Conservation (phyloP, 1,140 invertebrate genomes). For the Drosophila teissieri region DNA sequence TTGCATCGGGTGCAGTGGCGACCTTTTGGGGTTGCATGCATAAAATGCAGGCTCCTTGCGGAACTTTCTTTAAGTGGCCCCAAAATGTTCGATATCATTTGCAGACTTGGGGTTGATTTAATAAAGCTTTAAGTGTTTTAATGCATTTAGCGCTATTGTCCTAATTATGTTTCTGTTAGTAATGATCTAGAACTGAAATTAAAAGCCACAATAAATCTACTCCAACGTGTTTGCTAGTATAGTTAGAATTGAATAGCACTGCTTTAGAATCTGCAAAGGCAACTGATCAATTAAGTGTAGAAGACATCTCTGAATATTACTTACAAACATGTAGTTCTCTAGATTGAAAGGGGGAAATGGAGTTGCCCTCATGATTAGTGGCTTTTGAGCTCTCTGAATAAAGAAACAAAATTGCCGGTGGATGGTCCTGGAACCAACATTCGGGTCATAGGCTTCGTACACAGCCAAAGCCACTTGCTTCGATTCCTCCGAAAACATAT, state of each 20-base stretch:
- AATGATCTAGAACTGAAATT: neutral
- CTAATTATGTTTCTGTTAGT: neutral
- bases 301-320: neutral
- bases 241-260: slow-evolving; percentile 61
- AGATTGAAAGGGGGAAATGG: slow-evolving; percentile 56
- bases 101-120: neutral
- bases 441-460: slow-evolving; percentile 44
- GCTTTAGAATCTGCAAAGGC: slow-evolving; percentile 47
- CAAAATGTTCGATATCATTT: slow-evolving; percentile 12
- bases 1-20: slow-evolving; percentile 20
- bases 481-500: slow-evolving; percentile 51
- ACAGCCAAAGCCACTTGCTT: slow-evolving; percentile 41
- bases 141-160: neutral
- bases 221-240: slow-evolving; percentile 52
- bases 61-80: slow-evolving; percentile 60
- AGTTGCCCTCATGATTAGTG: slow-evolving; percentile 21
- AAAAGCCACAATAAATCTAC: slow-evolving; percentile 2
- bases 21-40: slow-evolving; percentile 73
- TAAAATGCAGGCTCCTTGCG: slow-evolving; percentile 57
- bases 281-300: neutral
- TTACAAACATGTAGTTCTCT: slow-evolving; percentile 50
- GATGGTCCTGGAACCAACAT: neutral
- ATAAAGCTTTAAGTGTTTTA: slow-evolving; percentile 5
- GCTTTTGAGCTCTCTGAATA: slow-evolving; percentile 38
- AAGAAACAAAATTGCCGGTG: slow-evolving; percentile 40